Percentiles rank a stretch among this genome's conserved stretches.
Conservation (phyloP, 2,888 invertebrate species). For the Steinernema hermaphroditum region DNA sequence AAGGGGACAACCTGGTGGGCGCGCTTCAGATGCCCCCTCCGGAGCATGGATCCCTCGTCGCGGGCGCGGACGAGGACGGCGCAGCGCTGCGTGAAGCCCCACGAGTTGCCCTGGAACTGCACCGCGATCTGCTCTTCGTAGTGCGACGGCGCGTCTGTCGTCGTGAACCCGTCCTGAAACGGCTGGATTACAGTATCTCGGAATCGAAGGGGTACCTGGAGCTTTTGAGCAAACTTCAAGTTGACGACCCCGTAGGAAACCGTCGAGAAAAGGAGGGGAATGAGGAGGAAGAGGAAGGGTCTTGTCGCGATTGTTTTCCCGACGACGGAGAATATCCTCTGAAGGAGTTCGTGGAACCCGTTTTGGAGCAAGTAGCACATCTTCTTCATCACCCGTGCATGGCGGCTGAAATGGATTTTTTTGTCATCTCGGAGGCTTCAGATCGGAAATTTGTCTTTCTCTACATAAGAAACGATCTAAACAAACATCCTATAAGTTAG, state of each 20-base stretch:
- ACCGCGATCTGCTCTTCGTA: conserved; percentile 23
- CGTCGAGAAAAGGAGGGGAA: conserved; percentile 9
- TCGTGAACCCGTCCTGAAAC: conserved; percentile 33
- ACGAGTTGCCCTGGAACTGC: conserved; percentile 37
- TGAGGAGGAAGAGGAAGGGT: background rate
- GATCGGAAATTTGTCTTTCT: too few relatives aligned
- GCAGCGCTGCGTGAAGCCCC: conserved; percentile 33
- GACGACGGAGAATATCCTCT: conserved; percentile 20
- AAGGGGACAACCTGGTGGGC: conserved; percentile 23
- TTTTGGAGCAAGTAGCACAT: conserved; percentile 19
- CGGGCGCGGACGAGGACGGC: conserved; percentile 35
- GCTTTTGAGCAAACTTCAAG: conserved; percentile 18
- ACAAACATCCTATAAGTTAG: too few relatives aligned
- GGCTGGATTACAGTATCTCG: background rate
- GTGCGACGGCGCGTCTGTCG: conserved; percentile 18
- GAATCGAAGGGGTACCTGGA: too few relatives aligned
- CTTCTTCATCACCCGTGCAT: conserved; percentile 1
- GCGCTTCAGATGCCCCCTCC: background rate
- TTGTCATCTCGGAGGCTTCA: too few relatives aligned
- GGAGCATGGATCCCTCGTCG: conserved; percentile 37
- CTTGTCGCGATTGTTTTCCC: conserved; percentile 6
- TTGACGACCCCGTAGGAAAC: conserved; percentile 10
- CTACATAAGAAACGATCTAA: too few relatives aligned
- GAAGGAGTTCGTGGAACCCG: conserved; percentile 26
- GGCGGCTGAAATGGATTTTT: background rate